Conservation (phyloP, 2,113 vertebrate genomes). For the Pomatostomus ruficeps region DNA sequence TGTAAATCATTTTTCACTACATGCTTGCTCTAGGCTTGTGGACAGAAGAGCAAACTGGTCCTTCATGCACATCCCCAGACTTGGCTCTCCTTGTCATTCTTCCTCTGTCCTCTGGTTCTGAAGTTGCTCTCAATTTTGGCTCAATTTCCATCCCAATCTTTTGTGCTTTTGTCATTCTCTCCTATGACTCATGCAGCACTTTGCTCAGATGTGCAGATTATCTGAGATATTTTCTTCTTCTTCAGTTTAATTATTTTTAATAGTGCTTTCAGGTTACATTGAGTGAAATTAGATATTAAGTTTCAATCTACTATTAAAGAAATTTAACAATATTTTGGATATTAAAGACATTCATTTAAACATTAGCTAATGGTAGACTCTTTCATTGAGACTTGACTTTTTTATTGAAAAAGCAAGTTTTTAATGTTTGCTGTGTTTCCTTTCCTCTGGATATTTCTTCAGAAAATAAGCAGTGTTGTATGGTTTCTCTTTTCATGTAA, state of each 20-base stretch:
- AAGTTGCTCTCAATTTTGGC: conserved; percentile 14
- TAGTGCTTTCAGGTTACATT: neutral
- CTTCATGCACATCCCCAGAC: neutral
- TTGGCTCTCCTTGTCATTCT: conserved; percentile 2
- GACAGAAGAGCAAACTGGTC: neutral
- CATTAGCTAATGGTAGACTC: neutral
- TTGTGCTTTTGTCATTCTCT: neutral
- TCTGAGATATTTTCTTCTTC: neutral
- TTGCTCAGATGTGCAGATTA: neutral
- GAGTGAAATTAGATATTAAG: neutral
- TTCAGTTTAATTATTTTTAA: conserved; percentile 18
- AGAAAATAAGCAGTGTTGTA: neutral
- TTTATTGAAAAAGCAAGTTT: neutral
- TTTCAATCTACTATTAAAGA: neutral
- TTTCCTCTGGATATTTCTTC: neutral
- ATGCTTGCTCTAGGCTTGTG: neutral
- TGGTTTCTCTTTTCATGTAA: neutral
- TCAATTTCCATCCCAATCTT: neutral
- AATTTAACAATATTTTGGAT: neutral
- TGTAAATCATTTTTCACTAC: neutral
- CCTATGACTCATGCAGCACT: neutral
- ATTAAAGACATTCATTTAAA: neutral
- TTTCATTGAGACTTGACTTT: neutral
- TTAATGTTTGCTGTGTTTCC: neutral
- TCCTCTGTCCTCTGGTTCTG: neutral